Evolutionary conservation across 2,797 vertebrate species (phyloP).

Genomic region (Chromobotia macracanthus): DNA sequence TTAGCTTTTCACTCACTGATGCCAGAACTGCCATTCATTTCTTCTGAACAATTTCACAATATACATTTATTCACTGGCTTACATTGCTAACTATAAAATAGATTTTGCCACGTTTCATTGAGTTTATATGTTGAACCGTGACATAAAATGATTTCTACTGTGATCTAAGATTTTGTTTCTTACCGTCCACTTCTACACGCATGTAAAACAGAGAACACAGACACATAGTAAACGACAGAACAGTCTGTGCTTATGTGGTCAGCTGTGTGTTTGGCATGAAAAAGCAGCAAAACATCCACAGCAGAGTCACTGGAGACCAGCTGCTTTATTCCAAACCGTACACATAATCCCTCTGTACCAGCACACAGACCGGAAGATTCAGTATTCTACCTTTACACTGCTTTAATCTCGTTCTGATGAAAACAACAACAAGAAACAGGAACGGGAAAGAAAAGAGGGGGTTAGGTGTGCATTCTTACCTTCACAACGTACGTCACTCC

Average conservation of each 20-base stretch:
- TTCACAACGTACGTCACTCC: conserved; percentile 97
- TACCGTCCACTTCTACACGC: conserved; percentile 21
- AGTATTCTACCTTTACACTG: conserved; percentile 50
- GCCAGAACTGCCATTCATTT: not conserved
- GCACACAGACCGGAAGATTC: conserved; percentile 65
- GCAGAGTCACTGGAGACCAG: conserved; percentile 61
- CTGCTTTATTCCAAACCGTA: conserved; percentile 73
- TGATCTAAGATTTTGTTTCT: not conserved
- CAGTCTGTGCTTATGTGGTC: conserved; percentile 57
- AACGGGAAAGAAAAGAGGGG: conserved; percentile 47
- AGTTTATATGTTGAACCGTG: not conserved
- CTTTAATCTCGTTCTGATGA: conserved; percentile 63
- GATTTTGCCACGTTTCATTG: not conserved
- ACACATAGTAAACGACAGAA: conserved; percentile 32
- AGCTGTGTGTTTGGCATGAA: conserved; percentile 40
- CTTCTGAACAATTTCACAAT: not conserved
- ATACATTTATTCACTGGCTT: not conserved
- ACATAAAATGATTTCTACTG: not conserved
- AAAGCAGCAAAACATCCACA: not conserved
- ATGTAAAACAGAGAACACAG: conserved; percentile 33
- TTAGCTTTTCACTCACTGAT: not conserved
- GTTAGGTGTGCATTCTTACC: conserved; percentile 79
- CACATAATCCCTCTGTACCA: conserved; percentile 66
- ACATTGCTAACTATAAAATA: not conserved
- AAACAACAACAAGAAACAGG: not conserved